Base-by-base conservation (phyloP, 2,888 invertebrate genomes). In the Chymomyza fuscimana region DNA sequence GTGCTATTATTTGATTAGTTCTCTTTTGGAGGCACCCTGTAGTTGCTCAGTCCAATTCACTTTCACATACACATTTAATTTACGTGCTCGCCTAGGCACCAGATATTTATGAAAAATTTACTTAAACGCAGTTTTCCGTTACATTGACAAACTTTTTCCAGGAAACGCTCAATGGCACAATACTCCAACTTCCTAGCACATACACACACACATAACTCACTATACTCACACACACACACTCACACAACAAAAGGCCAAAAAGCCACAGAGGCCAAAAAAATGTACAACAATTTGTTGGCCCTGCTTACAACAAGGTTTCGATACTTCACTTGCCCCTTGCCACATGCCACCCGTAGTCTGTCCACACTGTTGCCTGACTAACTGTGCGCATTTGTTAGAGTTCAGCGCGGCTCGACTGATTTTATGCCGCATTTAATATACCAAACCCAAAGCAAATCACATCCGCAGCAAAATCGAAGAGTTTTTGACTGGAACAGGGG, bases 381-480 rank as follows among this genome's bases (percentile, higher is more conserved):
- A 82, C 82, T 84, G 86, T 76, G 74, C 64, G 86, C 86, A 84
- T 83, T 83, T 83, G 82, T 83, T 76, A 84, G 88, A 81, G 74
- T 88, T 83, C 84, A 75, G 74, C 75, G 82, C 72, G 76, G 70
- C 52, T 77, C 77, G 71, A 74, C 77, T 77, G 83, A 87, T 85
- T 88, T 85, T 88, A 85, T 85, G 86, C 87, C 77, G 83, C 85
- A 88, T 85, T 88, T 88, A 85, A 83, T 88, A 87, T 86, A 81
- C 79, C 88, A 81, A 85, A 77, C 82, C 82, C 87, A 46, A 87
- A 83, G 84, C 80, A 87, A 85, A 87, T 85, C 88, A 86, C 83
- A 88, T 83, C 86, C 83, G 82, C 81, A 46, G 54, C 70, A 74
- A 80, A 88, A 88, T 87, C 88, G 87, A 88, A 82, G 80, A 46